Conservation (phyloP, 2,888 invertebrate genomes). For the Leucozona laternaria region DNA sequence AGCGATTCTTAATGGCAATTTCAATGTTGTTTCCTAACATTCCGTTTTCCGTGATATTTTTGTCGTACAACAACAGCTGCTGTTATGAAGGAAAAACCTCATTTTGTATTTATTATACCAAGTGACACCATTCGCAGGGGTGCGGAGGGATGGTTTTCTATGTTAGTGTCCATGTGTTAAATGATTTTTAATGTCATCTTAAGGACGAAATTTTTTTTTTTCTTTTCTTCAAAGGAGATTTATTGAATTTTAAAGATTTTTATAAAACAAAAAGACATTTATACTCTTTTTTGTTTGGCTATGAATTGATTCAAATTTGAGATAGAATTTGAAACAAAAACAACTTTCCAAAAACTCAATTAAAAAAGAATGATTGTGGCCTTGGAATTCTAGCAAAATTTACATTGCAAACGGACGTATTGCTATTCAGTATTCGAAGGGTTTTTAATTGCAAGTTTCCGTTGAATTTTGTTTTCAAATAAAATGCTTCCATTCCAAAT, state of each 20-base stretch:
- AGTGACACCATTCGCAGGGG: background rate
- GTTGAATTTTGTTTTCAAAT: background rate
- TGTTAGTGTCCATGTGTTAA: conserved; percentile 23
- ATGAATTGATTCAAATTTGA: background rate
- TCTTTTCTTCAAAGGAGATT: background rate
- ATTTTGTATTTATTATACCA: conserved; percentile 40
- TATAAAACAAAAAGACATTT: background rate
- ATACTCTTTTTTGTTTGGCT: background rate
- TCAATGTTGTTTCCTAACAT: conserved; percentile 20
- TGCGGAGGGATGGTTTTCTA: no score
- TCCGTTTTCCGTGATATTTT: background rate
- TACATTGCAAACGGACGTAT: conserved; percentile 12
- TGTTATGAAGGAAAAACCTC: conserved; percentile 29
- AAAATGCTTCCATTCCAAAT: background rate
- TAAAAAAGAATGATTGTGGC: background rate
- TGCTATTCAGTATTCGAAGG: background rate
- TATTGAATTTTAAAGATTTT: background rate
- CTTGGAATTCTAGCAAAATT: background rate
- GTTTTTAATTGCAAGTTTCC: conserved; percentile 1
- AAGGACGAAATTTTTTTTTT: background rate
- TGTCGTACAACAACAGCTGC: background rate
- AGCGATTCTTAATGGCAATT: conserved; percentile 29
- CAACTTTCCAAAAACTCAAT: background rate
- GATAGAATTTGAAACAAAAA: no score
- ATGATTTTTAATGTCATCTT: conserved; percentile 18